Conservation (phyloP, 2,113 vertebrate genomes). For the Oreocharis arfaki region DNA sequence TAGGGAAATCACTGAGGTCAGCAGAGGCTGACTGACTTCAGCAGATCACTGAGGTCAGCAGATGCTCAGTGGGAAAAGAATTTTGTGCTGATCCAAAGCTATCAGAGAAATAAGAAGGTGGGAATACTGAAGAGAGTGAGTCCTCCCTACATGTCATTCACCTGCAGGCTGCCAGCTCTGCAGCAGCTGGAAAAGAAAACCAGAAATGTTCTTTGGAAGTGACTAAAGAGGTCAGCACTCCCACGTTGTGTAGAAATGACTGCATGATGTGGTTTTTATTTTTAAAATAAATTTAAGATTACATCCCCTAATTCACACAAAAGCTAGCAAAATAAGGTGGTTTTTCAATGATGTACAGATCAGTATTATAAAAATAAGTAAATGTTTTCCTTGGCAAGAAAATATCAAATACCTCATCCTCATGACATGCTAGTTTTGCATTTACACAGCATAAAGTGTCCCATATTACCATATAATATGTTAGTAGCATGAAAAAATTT, state of each 20-base stretch:
- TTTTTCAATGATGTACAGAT: neutral
- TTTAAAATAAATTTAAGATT: constrained; percentile 19
- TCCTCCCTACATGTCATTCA: neutral
- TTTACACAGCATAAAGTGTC: neutral
- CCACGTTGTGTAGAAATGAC: neutral
- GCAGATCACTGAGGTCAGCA: constrained; percentile 47
- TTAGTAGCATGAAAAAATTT: constrained; percentile 15
- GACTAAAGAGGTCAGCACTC: neutral
- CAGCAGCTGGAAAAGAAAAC: neutral
- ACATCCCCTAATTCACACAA: neutral
- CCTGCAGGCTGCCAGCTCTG: neutral
- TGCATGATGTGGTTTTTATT: neutral
- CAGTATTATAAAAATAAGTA: neutral
- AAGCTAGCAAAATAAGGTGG: neutral
- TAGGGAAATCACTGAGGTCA: constrained; percentile 43
- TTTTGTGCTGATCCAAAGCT: constrained; percentile 44
- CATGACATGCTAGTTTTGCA: neutral
- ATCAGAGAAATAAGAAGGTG: neutral
- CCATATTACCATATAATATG: constrained; percentile 13
- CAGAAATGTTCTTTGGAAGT: neutral
- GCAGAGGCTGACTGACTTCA: constrained; percentile 33
- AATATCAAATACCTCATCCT: neutral
- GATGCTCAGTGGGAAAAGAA: constrained; percentile 37
- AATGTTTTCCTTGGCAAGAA: constrained; percentile 35
- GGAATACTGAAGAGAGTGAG: neutral